A percentile compares a stretch with the other conserved stretches of the same genome.
These are phyloP conservation scores for Crocidura indochinensis DNA, from an alignment of 2,797 vertebrate genomes.

Conservation along the genomic window DNA sequence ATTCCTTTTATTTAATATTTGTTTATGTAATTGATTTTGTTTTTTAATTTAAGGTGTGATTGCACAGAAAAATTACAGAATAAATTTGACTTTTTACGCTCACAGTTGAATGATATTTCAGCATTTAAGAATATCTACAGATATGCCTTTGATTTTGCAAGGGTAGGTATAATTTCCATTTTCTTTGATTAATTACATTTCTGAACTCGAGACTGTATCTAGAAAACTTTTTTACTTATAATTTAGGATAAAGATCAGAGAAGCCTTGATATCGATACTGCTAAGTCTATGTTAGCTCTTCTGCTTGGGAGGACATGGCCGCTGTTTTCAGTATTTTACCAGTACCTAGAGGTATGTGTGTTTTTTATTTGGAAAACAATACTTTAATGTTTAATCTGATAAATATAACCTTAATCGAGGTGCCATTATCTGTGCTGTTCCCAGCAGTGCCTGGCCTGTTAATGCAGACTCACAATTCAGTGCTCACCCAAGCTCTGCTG, in stretches of 20 bases:
- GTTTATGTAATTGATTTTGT: conserved; percentile 69
- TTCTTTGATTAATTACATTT: conserved; percentile 61
- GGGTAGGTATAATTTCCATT: conserved; percentile 91
- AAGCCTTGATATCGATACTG: conserved; percentile 98
- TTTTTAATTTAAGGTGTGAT: conserved; percentile 94
- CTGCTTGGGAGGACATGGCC: conserved; percentile 97
- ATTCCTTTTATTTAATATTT: conserved; percentile 63
- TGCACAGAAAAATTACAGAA: conserved; percentile 96
- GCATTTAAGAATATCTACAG: conserved; percentile 98
- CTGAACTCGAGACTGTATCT: conserved; percentile 60
- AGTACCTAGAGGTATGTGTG: conserved; percentile 96
- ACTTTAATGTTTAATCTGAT: conserved; percentile 50
- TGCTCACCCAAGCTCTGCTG: too few species aligned
- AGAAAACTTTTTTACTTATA: conserved; percentile 73
- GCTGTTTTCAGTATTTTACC: conserved; percentile 96
- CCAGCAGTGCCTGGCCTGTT: too few species aligned
- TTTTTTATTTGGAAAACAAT: conserved; percentile 64
- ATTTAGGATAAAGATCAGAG: conserved; percentile 97
- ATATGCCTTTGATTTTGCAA: conserved; percentile 99
- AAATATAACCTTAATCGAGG: conserved; percentile 37
- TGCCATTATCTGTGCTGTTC: neutral
- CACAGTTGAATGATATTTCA: conserved; percentile 95
- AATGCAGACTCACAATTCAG: too few species aligned
- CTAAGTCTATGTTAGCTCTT: conserved; percentile 97
- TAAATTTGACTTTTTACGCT: conserved; percentile 96